These are phyloP conservation scores for Aleiodes sp. DNA, from an alignment of 1,140 invertebrate species.

Conservation along the genomic window DNA sequence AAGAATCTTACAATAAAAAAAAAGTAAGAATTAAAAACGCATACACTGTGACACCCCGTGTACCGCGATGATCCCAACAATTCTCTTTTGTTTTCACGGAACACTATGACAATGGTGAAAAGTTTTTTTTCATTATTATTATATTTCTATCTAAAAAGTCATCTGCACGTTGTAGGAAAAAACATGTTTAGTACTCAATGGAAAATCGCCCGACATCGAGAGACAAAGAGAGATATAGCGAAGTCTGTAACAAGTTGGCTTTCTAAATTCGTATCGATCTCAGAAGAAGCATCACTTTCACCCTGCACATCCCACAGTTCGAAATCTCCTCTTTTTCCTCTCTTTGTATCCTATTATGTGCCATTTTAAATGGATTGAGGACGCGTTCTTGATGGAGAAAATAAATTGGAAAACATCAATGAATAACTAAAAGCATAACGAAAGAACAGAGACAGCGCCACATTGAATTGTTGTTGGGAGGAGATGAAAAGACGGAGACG, in stretches of 20 bases:
- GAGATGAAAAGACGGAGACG: constrained; percentile 5
- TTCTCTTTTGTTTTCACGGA: too few relatives aligned
- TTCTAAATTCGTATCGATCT: constrained; percentile 59
- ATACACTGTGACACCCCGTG: not conserved
- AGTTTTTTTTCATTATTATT: too few relatives aligned
- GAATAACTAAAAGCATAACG: not conserved
- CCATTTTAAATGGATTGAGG: not conserved
- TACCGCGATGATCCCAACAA: too few relatives aligned
- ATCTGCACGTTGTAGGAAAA: too few relatives aligned
- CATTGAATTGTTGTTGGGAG: constrained; percentile 23
- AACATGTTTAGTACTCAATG: not conserved
- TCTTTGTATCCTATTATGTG: not conserved
- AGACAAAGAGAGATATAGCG: too few relatives aligned
- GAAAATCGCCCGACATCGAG: constrained; percentile 18
- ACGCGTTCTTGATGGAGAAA: not conserved
- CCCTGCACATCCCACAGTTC: constrained; percentile 29
- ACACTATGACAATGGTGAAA: too few relatives aligned
- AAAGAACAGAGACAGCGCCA: not conserved
- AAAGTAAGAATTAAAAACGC: not conserved
- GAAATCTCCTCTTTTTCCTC: not conserved
- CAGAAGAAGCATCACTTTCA: constrained; percentile 51
- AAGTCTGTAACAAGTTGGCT: constrained; percentile 37
- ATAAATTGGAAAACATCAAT: too few relatives aligned
- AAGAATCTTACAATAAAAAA: not conserved
- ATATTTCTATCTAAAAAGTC: too few relatives aligned